A percentile compares a stretch with the other conserved stretches of the same genome.
Evolutionary conservation across 2,797 vertebrate genomes (phyloP).

Genomic region (Harpagifer antarcticus): DNA sequence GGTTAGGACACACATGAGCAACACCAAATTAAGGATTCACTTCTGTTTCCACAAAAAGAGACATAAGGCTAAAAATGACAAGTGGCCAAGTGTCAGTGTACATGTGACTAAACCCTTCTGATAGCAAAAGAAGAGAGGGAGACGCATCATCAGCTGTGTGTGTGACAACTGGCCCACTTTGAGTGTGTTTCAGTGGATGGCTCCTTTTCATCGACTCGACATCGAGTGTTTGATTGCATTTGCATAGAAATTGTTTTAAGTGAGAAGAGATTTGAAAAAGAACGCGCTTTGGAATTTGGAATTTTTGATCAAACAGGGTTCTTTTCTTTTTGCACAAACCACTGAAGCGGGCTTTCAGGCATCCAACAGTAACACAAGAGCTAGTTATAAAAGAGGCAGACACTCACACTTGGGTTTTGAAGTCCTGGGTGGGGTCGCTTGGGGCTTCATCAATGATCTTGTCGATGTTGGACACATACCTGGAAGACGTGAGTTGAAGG

Average conservation of each 20-base stretch:
- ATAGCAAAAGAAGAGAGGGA: not conserved
- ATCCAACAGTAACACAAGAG: slow-evolving; percentile 7
- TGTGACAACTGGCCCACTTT: slow-evolving; percentile 19
- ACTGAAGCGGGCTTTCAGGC: not conserved
- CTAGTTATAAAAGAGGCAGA: not conserved
- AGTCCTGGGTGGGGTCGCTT: slow-evolving; percentile 96
- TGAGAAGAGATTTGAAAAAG: not conserved
- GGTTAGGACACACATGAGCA: too few species aligned
- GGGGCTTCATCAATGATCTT: slow-evolving; percentile 95
- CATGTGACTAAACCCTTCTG: slow-evolving; percentile 6
- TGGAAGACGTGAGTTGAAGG: slow-evolving; percentile 58
- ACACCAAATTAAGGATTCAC: slow-evolving; percentile 12
- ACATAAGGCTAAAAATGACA: slow-evolving; percentile 8
- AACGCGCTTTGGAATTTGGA: not conserved
- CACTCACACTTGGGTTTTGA: slow-evolving; percentile 98
- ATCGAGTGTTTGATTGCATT: not conserved
- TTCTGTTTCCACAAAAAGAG: slow-evolving; percentile 19
- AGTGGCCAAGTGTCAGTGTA: not conserved
- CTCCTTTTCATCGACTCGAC: slow-evolving; percentile 2
- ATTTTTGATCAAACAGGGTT: slow-evolving; percentile 1
- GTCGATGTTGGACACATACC: slow-evolving; percentile 96
- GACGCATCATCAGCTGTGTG: not conserved
- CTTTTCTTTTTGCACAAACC: not conserved
- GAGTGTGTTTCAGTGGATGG: slow-evolving; percentile 1
- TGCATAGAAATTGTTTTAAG: not conserved